Evolutionary conservation across 2,113 vertebrate genomes (phyloP), one percentile per base, ranked within the genome.

Genomic region (Microtus oregoni): DNA sequence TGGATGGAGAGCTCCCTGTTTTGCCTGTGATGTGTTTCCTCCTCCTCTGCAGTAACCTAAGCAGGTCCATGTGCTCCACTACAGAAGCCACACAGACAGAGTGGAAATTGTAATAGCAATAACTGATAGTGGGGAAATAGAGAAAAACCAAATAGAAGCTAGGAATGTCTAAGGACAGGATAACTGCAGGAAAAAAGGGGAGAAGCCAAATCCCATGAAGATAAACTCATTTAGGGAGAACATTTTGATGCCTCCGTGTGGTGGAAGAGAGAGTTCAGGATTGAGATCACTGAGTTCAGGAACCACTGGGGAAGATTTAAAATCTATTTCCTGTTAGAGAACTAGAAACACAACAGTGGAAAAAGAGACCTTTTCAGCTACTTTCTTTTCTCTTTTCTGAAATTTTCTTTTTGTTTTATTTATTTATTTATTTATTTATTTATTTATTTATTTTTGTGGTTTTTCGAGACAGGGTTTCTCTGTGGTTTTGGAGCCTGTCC

Each of bases 41-140:
- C 8, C 24, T n/a, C 30, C 0, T 81, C 89, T 1, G 0, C 14
- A 65, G 50, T 91, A 67, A 50, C 8, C 28, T 30, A 88, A 92
- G 38, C 79, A 8, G n/a, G 1, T 7, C 96, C 1, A 3, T 22
- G 28, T 75, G 50, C 22, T 35, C 0, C 0, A 50, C n/a, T 7
- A 91, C 28, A 0, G 0, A 73, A 19, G 12, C 0, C 0, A 0
- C 6, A 26, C 15, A 14, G 5, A 73, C 3, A 86, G 32, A 72
- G 35, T 17, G 38, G 78, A 52, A 38, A 17, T 61, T 38, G 70
- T 85, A 78, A 47, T 81, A 76, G 11, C 61, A 82, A 6, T 24
- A 70, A 63, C 50, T 89, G 65, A 68, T 28, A 70, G 24, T 89
- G 26, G 8, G 26, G 76, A 22, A 11, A 76, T 7, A 83, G 22